phyloP scores from a whole-genome alignment of 2,113 vertebrate genomes.

The Sakesphorus luctuosus region DNA sequence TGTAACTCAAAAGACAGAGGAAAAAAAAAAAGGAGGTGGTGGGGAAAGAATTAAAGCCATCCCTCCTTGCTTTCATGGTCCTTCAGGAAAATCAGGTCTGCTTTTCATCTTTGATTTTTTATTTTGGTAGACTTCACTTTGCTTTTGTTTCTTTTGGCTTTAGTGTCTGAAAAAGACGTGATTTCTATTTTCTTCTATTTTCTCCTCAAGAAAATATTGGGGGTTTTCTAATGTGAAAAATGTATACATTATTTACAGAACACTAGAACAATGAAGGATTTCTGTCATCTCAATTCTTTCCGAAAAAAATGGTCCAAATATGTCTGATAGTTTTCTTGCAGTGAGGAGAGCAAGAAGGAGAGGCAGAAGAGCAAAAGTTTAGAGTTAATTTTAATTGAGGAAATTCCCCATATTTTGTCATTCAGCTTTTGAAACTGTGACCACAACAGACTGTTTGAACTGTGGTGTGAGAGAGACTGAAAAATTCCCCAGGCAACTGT shows the following conservation, averaged over 20 bases:
- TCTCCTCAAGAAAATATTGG: not conserved
- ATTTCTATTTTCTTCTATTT: not conserved
- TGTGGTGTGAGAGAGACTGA: conserved; percentile 1
- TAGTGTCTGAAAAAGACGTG: not conserved
- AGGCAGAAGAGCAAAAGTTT: conserved; percentile 63
- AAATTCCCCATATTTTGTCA: conserved; percentile 79
- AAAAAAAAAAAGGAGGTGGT: too few relatives aligned
- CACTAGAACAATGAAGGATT: not conserved
- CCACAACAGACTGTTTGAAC: conserved; percentile 73
- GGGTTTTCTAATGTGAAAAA: not conserved
- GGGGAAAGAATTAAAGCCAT: not conserved
- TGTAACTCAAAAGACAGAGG: not conserved
- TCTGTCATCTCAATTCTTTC: not conserved
- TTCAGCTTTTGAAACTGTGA: conserved; percentile 75
- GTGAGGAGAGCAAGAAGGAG: not conserved
- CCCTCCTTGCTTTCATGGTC: not conserved
- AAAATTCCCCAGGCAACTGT: conserved; percentile 56
- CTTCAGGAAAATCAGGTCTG: not conserved
- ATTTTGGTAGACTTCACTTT: not conserved
- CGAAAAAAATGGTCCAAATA: not conserved
- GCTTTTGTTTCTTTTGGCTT: not conserved
- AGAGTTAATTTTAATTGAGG: conserved; percentile 79
- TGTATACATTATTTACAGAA: not conserved
- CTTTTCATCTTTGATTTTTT: not conserved
- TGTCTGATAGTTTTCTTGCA: not conserved